Percentiles rank a stretch among this genome's conserved stretches.
These are phyloP conservation scores for Egretta garzetta DNA, from an alignment of 2,113 vertebrate genomes.

Conservation along the genomic window DNA sequence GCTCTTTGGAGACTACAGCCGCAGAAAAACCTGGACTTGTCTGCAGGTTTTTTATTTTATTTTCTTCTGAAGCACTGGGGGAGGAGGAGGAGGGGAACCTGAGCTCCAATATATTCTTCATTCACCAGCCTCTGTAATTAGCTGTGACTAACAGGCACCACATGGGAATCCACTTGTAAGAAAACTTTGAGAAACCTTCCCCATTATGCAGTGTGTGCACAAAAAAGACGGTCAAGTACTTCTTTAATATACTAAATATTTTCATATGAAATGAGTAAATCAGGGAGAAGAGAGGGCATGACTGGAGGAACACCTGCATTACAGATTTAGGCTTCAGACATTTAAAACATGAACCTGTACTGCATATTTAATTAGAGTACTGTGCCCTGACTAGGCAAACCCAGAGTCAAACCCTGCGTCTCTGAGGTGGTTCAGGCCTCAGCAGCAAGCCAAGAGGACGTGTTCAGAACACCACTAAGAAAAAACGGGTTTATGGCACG, in stretches of 20 bases:
- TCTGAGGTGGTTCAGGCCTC: neutral
- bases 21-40: slow-evolving; percentile 41
- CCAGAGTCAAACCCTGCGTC: neutral
- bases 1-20: slow-evolving; percentile 38
- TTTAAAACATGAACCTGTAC: neutral
- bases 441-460: neutral
- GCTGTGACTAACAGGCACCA: slow-evolving; percentile 73
- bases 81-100: slow-evolving; percentile 1
- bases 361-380: neutral
- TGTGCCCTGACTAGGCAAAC: neutral
- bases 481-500: neutral
- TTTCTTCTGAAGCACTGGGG: slow-evolving; percentile 43
- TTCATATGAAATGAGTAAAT: neutral
- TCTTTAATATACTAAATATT: neutral
- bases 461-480: neutral
- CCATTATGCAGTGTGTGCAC: neutral
- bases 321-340: neutral
- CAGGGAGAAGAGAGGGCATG: neutral
- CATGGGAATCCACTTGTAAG: slow-evolving; percentile 68
- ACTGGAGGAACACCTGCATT: neutral
- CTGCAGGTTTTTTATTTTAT: slow-evolving; percentile 64
- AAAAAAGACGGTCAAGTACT: neutral
- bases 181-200: slow-evolving; percentile 52
- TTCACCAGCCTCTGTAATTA: slow-evolving; percentile 69
- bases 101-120: slow-evolving; percentile 44